Conservation (phyloP, 2,797 vertebrate genomes). For the Lateolabrax maculatus region DNA sequence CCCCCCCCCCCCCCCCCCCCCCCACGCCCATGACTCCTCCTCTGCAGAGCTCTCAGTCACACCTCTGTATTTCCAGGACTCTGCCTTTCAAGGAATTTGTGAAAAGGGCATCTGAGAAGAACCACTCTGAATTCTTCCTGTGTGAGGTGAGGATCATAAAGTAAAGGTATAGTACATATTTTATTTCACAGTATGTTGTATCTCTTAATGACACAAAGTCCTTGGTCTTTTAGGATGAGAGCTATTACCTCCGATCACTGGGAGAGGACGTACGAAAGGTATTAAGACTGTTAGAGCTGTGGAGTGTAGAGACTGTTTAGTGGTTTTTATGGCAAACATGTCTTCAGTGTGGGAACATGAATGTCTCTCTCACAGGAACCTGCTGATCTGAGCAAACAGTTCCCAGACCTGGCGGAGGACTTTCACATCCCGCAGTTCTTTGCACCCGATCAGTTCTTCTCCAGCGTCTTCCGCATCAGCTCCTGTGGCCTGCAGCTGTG, state of each 20-base stretch:
- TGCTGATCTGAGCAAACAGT: constrained; percentile 94
- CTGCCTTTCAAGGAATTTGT: constrained; percentile 92
- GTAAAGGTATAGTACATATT: accelerated
- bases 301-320: too few species aligned
- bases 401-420: constrained; percentile 91
- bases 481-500: constrained; percentile 94
- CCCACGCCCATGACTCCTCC: background rate
- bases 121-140: constrained; percentile 92
- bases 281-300: constrained; percentile 20
- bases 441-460: constrained; percentile 92
- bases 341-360: background rate
- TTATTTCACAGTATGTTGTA: background rate
- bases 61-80: constrained; percentile 86
- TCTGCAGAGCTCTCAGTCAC: background rate
- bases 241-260: constrained; percentile 94
- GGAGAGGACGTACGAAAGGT: constrained; percentile 95
- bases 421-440: constrained; percentile 92
- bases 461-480: constrained; percentile 97
- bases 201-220: background rate
- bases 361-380: constrained; percentile 86
- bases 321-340: too few species aligned
- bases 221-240: constrained; percentile 88
- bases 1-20: background rate
- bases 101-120: constrained; percentile 90
- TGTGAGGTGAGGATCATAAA: constrained; percentile 85